Percentiles rank a stretch among this genome's conserved stretches.
These are phyloP conservation scores for Neodontobutis hainanensis DNA, from an alignment of 2,113 vertebrate genomes.

Conservation along the genomic window DNA sequence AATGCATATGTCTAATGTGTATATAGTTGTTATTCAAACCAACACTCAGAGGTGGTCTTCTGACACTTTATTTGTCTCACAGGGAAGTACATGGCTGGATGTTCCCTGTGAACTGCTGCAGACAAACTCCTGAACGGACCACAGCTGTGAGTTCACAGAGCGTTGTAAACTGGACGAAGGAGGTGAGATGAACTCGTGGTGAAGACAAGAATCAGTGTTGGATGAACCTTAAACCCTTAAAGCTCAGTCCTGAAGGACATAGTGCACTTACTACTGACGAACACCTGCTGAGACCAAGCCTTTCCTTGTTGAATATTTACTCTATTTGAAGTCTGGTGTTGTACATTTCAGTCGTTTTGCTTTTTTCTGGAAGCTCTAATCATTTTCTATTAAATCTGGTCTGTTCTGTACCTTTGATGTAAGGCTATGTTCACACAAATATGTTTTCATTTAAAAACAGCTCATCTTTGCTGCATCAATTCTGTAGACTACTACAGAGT, in stretches of 20 bases:
- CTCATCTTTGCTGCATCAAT: not conserved
- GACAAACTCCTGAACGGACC: constrained; percentile 10
- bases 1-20: no score
- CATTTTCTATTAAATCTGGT: constrained; percentile 37
- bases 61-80: constrained; percentile 6
- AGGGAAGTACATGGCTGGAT: constrained; percentile 83
- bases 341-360: constrained; percentile 22
- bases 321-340: constrained; percentile 30
- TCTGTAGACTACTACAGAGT: not conserved
- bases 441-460: not conserved
- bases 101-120: constrained; percentile 70
- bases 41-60: no score
- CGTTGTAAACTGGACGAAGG: constrained; percentile 34
- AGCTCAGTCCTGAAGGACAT: constrained; percentile 24
- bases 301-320: constrained; percentile 28
- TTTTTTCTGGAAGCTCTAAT: constrained; percentile 13
- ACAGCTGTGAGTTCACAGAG: constrained; percentile 16
- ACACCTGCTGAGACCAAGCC: constrained; percentile 54
- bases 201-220: not conserved
- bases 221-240: not conserved
- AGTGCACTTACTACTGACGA: constrained; percentile 54
- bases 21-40: no score
- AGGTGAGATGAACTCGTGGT: not conserved
- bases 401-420: constrained; percentile 47
- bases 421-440: not conserved